These are phyloP conservation scores for Lysandra bellargus DNA, from an alignment of 2,888 invertebrate genomes.

Conservation along the genomic window DNA sequence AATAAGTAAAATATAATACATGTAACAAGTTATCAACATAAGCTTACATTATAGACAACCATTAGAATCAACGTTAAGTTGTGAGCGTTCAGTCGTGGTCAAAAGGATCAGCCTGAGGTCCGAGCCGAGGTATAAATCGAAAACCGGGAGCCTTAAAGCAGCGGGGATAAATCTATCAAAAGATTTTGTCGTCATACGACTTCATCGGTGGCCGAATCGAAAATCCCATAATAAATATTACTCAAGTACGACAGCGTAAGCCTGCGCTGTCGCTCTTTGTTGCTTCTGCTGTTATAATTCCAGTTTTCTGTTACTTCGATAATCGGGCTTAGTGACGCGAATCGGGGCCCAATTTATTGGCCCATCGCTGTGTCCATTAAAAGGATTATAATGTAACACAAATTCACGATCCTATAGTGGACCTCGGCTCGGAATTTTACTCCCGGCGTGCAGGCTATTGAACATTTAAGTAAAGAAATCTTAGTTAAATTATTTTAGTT, in stretches of 20 bases:
- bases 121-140: conserved; percentile 15
- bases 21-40: not conserved
- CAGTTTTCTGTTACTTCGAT: conserved; percentile 74
- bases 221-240: conserved; percentile 81
- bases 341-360: conserved; percentile 60
- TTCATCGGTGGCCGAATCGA: conserved; percentile 81
- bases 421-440: not conserved
- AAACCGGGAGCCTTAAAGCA: conserved; percentile 71
- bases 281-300: conserved; percentile 74
- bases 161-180: conserved; percentile 80
- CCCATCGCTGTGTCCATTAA: conserved; percentile 38
- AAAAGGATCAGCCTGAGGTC: conserved; percentile 1
- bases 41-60: not conserved
- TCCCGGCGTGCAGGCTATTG: not conserved
- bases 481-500: not conserved
- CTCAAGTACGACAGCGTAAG: conserved; percentile 80
- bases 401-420: conserved; percentile 6
- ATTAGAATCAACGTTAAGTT: conserved; percentile 11
- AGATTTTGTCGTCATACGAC: conserved; percentile 81
- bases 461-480: not conserved
- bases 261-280: conserved; percentile 77
- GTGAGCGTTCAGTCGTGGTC: not conserved
- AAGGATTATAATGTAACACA: conserved; percentile 29
- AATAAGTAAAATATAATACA: not conserved
- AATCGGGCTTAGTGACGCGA: conserved; percentile 67